Conservation (phyloP, 2,888 invertebrate species). For the Stenodera caucasica region DNA sequence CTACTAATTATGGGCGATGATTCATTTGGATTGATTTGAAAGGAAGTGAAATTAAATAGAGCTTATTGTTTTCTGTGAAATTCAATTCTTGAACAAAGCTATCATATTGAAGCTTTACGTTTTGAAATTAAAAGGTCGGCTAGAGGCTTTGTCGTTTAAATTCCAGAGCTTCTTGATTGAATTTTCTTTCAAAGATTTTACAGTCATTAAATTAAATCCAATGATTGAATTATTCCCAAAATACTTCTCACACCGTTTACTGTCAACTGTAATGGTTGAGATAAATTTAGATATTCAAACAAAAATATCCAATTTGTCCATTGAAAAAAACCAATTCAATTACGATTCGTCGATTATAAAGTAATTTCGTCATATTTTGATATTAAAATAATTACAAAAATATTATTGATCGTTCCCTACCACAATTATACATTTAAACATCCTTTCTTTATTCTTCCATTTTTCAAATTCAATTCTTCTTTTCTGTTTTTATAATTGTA, state of each 20-base stretch:
- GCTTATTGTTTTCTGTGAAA: conserved; percentile 27
- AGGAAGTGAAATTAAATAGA: conserved; percentile 20
- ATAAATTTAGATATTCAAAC: no score
- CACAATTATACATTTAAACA: not conserved
- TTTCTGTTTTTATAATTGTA: not conserved
- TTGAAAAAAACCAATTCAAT: no score
- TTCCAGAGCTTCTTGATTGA: conserved; percentile 21
- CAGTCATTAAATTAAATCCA: conserved; percentile 25
- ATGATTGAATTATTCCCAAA: conserved; percentile 18
- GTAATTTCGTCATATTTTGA: no score
- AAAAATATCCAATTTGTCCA: no score
- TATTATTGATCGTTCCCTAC: not conserved
- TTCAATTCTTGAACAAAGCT: conserved; percentile 30
- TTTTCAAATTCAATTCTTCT: not conserved
- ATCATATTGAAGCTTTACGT: conserved; percentile 28
- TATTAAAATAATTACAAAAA: no score
- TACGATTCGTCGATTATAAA: no score
- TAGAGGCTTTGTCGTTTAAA: conserved; percentile 24
- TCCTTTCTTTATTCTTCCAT: not conserved
- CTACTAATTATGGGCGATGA: conserved; percentile 21
- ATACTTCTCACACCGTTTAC: not conserved
- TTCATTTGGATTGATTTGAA: conserved; percentile 23
- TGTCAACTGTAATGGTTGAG: not conserved
- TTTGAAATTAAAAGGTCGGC: conserved; percentile 28
- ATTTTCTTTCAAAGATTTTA: conserved; percentile 24